Percentiles rank a stretch among this genome's conserved stretches.
phyloP scores from a whole-genome alignment of 2,113 vertebrate genomes.

The Cyphomyrus discorhynchus region DNA sequence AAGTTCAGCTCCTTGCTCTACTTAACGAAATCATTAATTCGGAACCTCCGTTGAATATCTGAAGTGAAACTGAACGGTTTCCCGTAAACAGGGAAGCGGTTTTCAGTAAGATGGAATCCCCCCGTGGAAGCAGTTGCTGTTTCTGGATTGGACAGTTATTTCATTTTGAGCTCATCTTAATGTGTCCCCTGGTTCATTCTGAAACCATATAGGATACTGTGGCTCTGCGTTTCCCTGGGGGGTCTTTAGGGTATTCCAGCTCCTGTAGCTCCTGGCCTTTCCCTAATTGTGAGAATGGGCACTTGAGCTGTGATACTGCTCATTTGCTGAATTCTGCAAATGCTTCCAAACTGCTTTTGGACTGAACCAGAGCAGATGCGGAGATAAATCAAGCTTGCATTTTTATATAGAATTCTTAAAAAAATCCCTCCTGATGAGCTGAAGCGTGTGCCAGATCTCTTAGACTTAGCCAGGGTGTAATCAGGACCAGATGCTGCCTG shows the following conservation, averaged over 20 bases:
- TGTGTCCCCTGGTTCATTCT: background rate
- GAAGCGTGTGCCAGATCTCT: background rate
- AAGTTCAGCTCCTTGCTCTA: background rate
- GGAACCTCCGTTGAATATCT: background rate
- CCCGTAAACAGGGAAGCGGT: background rate
- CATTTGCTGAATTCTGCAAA: background rate
- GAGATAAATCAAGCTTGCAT: constrained; percentile 9
- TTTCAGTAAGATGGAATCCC: background rate
- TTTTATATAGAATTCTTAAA: background rate
- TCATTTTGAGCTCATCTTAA: background rate
- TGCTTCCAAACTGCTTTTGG: background rate
- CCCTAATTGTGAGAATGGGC: background rate
- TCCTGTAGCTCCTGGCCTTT: background rate
- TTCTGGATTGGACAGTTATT: background rate
- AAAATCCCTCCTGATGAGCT: background rate
- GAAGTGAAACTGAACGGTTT: background rate
- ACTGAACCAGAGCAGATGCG: background rate
- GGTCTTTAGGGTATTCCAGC: background rate
- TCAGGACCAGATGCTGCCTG: background rate
- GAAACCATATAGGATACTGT: background rate
- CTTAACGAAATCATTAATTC: background rate
- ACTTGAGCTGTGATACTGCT: background rate
- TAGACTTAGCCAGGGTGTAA: background rate
- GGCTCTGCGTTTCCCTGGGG: background rate
- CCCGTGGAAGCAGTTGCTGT: background rate